phyloP scores from a whole-genome alignment of 2,797 vertebrate genomes.

The Channa striata region DNA sequence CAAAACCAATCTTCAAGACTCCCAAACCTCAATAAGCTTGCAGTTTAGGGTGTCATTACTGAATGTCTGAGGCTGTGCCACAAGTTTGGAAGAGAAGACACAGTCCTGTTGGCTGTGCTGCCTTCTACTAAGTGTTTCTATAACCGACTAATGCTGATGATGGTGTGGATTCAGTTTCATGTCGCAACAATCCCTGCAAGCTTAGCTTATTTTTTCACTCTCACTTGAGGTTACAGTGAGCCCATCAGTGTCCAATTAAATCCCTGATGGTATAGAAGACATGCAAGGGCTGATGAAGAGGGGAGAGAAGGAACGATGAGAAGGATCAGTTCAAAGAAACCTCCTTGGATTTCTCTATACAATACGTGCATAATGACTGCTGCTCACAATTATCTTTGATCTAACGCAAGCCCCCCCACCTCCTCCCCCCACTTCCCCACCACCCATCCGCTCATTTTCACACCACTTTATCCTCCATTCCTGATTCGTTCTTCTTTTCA shows the following conservation, averaged over 20 bases:
- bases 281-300: conserved; percentile 50
- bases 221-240: conserved; percentile 44
- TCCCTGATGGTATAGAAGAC: conserved; percentile 52
- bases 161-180: conserved; percentile 28
- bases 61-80: conserved; percentile 41
- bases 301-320: conserved; percentile 56
- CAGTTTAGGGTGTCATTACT: conserved; percentile 41
- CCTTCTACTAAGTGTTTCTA: conserved; percentile 31
- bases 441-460: conserved; percentile 19
- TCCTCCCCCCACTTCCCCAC: conserved; percentile 19
- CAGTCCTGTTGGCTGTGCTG: conserved; percentile 14
- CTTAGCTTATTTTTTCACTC: neutral
- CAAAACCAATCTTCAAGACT: conserved; percentile 20
- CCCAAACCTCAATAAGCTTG: conserved; percentile 45
- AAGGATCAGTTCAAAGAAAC: conserved; percentile 51
- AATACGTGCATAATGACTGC: conserved; percentile 74
- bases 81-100: conserved; percentile 36
- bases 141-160: conserved; percentile 21
- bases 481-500: conserved; percentile 57
- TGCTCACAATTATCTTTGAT: conserved; percentile 81
- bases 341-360: conserved; percentile 53
- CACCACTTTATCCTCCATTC: conserved; percentile 35
- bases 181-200: conserved; percentile 32
- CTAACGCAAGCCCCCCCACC: conserved; percentile 33
- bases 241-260: conserved; percentile 72